Evolutionary conservation across 2,888 invertebrate genomes (phyloP).

Genomic region (Cantharis nigra): DNA sequence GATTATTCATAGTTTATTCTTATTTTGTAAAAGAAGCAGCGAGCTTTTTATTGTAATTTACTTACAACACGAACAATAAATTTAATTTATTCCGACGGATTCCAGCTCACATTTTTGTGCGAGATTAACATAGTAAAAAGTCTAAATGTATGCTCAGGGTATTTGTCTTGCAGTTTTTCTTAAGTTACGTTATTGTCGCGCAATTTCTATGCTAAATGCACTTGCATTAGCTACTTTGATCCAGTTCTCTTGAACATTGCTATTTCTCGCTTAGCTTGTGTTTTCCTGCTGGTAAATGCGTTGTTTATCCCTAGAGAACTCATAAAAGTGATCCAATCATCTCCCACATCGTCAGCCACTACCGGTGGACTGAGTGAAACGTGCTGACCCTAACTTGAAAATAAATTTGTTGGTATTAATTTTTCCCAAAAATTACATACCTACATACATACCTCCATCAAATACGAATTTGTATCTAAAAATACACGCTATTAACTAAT

Average conservation of each 20-base stretch:
- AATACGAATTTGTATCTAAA: neutral
- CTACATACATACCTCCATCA: neutral
- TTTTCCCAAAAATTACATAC: neutral
- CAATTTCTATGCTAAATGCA: slow-evolving; percentile 44
- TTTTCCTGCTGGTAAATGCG: slow-evolving; percentile 50
- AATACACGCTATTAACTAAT: neutral
- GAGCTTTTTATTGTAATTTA: slow-evolving; percentile 37
- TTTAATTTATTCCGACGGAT: slow-evolving; percentile 36
- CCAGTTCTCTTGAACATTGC: slow-evolving; percentile 26
- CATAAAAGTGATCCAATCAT: slow-evolving; percentile 62
- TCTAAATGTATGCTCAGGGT: slow-evolving; percentile 21
- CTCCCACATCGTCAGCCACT: slow-evolving; percentile 50
- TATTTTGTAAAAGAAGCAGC: slow-evolving; percentile 31
- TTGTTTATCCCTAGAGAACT: slow-evolving; percentile 57
- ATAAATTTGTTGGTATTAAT: slow-evolving; percentile 46
- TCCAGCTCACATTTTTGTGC: slow-evolving; percentile 23
- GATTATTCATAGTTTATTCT: slow-evolving; percentile 42
- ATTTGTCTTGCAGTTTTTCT: slow-evolving; percentile 17
- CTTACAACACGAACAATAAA: slow-evolving; percentile 35
- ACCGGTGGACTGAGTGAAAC: slow-evolving; percentile 35
- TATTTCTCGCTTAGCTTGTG: slow-evolving; percentile 43
- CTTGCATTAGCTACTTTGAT: slow-evolving; percentile 35
- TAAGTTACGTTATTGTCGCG: slow-evolving; percentile 15
- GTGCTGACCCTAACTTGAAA: slow-evolving; percentile 42
- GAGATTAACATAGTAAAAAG: slow-evolving; percentile 24